Base-by-base conservation (phyloP, 2,797 vertebrate genomes). In the Bovichtus diacanthus region DNA sequence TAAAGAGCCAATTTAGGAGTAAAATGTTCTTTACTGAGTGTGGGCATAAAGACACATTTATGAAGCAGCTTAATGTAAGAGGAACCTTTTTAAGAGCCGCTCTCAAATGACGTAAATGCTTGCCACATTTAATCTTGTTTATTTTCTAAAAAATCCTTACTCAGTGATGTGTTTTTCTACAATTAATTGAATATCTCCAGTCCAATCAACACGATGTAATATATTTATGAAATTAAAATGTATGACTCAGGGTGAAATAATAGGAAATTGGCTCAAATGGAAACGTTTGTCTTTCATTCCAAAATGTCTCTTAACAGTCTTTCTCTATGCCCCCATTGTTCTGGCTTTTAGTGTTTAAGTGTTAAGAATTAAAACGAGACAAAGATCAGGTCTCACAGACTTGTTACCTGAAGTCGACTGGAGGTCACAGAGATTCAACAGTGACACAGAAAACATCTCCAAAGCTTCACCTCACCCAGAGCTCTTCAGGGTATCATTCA, bases 291-390 rank as follows among this genome's bases (percentile, higher is more conserved):
- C n/a, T 41, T 39, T 21, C 21, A 39, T 9, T 25, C n/a, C 36
- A 41, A 41, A 21, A 10, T 34, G n/a, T 41, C 38, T 39, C 7
- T 8, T 3, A 25, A 16, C 19, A 8, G 53, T 38, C 44, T 47
- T 13, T 78, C n/a, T 70, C 39, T 75, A 10, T 54, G 38, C 69
- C 18, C n/a, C 19, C 38, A 19, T 71, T 76, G 72, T 75, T 74
- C 56, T 9, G 8, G 19, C 13, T 47, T 85, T 73, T 76, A 55
- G 67, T 51, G 66, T 88, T 80, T 71, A 50, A 70, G 56, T 78
- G 85, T 67, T 60, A 80, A 84, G 81, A 56, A 64, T 38, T 55
- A 47, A 58, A 80, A 82, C 44, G 15, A 72, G 34, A 74, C 55
- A 58, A 53, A 74, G 73, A 79, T 85, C 56, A 13, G 11, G 62